Evolutionary conservation across 2,888 invertebrate species (phyloP).

Genomic region (Morinoia aosen): DNA sequence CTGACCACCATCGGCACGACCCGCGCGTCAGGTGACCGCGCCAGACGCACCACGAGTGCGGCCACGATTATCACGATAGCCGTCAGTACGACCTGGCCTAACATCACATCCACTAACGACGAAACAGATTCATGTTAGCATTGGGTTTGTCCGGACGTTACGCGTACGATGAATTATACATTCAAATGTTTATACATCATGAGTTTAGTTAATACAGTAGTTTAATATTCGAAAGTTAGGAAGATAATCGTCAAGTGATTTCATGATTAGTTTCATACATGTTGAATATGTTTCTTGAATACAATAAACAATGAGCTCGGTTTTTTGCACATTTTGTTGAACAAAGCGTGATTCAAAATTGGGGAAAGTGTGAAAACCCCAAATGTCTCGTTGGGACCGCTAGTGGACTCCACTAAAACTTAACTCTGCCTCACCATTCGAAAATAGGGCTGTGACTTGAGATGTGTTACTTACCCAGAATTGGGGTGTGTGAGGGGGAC

Average conservation of each 20-base stretch:
- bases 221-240: no score
- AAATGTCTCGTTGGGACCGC: neutral
- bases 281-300: no score
- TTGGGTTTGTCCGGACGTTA: neutral
- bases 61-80: neutral
- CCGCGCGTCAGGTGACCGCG: neutral
- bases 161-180: no score
- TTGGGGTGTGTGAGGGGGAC: slow-evolving; percentile 54
- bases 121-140: neutral
- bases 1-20: neutral
- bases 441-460: neutral
- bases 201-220: no score
- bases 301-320: no score
- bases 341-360: no score
- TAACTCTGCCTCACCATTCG: neutral
- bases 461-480: slow-evolving; percentile 49
- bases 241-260: no score
- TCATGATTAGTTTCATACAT: no score
- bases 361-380: neutral
- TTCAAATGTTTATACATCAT: no score
- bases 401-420: neutral
- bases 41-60: neutral
- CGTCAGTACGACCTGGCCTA: slow-evolving; percentile 4
- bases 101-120: neutral
- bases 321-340: no score